Base-by-base conservation (phyloP, 2,113 vertebrate genomes). In the Sus scrofa region DNA sequence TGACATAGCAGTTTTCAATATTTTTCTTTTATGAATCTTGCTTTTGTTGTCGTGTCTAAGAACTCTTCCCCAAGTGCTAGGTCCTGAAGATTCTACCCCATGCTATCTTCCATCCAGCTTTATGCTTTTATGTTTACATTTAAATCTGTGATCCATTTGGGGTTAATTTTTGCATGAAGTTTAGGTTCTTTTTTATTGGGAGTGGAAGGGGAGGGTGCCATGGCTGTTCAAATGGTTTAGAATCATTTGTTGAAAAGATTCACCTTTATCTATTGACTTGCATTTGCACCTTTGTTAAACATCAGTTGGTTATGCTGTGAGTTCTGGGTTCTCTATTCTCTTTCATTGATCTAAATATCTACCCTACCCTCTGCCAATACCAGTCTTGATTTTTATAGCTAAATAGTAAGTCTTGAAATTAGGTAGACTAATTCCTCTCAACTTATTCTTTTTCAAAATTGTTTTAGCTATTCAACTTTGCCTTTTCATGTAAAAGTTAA, bases 361-460 rank as follows among this genome's bases (percentile, higher is more conserved):
- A 52, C 30, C 52, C 2, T 62, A 39, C 30, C 52, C 2, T 56
- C 39, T 73, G 15, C 39, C n/a, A 87, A 58, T n/a, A 77, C 24
- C 52, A 81, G 50, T 68, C 50, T 74, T 75, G 70, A 63, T 89
- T 65, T 62, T 37, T 63, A 60, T 7, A 67, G 24, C 20, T 52
- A 63, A 18, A 44, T 77, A 89, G 74, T 13, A 67, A 85, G 11
- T 56, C 67, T 93, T 73, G 19, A 87, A 91, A 44, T 88, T 13
- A 52, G 20, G 30, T 54, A 56, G 6, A 54, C 37, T 68, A 8
- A 81, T 54, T 74, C 30, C 6, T 78, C 52, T 34, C 8, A 60
- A 12, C 50, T 81, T 50, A 39, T 34, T 92, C 7, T 63, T 95
- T 89, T 74, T 60, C 58, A 87, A 62, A 92, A 86, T 44, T 86